Conservation (phyloP, 1,140 invertebrate species). For the Caerostris extrusa region DNA sequence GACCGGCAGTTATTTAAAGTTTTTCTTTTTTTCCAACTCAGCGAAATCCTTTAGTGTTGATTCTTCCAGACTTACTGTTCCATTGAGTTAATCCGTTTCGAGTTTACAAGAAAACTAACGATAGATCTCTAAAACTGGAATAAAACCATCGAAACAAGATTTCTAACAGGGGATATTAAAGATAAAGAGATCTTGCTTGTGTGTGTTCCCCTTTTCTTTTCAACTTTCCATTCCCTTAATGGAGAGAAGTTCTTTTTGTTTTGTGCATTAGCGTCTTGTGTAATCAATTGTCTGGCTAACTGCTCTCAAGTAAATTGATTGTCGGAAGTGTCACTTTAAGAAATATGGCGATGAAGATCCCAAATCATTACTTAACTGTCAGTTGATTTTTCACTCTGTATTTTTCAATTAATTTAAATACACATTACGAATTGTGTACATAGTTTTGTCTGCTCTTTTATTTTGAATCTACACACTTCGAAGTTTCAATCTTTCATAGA, state of each 20-base stretch:
- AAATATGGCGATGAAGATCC: background rate
- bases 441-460: too few species aligned
- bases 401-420: too few species aligned
- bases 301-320: background rate
- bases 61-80: background rate
- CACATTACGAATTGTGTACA: too few species aligned
- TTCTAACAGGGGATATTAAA: background rate
- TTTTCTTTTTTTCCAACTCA: conserved; percentile 54
- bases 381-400: too few species aligned
- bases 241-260: background rate
- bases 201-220: background rate
- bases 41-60: conserved; percentile 47
- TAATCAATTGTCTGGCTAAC: background rate
- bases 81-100: background rate
- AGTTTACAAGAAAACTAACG: background rate
- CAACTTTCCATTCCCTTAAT: background rate
- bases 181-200: background rate
- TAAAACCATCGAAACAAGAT: background rate
- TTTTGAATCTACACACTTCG: too few species aligned
- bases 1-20: conserved; percentile 61
- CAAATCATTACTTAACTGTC: background rate
- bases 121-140: background rate
- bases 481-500: too few species aligned
- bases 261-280: background rate
- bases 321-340: background rate